A percentile compares a stretch with the other conserved stretches of the same genome.
These are phyloP conservation scores for Drosophila mayaguana DNA, from an alignment of 2,888 invertebrate species.

Conservation along the genomic window DNA sequence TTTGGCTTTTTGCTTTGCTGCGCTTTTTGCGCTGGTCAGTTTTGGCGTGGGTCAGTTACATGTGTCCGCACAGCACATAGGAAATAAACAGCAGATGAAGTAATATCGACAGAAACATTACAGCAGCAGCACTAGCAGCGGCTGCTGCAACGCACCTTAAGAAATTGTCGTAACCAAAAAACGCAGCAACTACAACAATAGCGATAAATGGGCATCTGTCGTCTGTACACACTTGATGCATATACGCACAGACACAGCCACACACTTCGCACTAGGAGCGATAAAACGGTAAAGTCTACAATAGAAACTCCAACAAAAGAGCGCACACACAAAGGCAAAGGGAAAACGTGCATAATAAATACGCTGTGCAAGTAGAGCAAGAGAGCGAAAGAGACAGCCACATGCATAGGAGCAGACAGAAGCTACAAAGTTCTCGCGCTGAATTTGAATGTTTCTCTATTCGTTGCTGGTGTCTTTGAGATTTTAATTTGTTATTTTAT, in stretches of 20 bases:
- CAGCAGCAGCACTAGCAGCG: slow-evolving; percentile 25
- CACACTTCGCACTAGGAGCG: slow-evolving; percentile 8
- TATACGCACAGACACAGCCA: slow-evolving; percentile 24
- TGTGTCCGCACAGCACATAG: slow-evolving; percentile 57
- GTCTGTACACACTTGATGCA: slow-evolving; percentile 46
- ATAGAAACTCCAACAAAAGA: slow-evolving; percentile 31
- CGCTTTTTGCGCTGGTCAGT: slow-evolving; percentile 74
- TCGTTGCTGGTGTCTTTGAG: slow-evolving; percentile 7
- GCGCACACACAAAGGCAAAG: slow-evolving; percentile 48
- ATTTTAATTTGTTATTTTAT: slow-evolving; percentile 28
- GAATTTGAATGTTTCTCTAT: slow-evolving; percentile 22
- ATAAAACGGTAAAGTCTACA: slow-evolving; percentile 38
- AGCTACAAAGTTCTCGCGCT: slow-evolving; percentile 41
- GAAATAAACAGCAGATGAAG: slow-evolving; percentile 75
- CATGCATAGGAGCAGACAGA: slow-evolving; percentile 16
- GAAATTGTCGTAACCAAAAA: slow-evolving; percentile 9
- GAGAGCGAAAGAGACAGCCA: slow-evolving; percentile 1
- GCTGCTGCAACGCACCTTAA: slow-evolving; percentile 27
- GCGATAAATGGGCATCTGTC: slow-evolving; percentile 33
- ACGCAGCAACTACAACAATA: slow-evolving; percentile 11
- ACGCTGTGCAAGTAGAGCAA: slow-evolving; percentile 32
- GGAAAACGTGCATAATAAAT: slow-evolving; percentile 57
- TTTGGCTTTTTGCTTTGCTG: slow-evolving; percentile 39
- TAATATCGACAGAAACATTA: slow-evolving; percentile 56
- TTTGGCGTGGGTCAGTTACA: slow-evolving; percentile 59